Conservation (phyloP, 2,888 invertebrate genomes). For the Halictus ligatus region DNA sequence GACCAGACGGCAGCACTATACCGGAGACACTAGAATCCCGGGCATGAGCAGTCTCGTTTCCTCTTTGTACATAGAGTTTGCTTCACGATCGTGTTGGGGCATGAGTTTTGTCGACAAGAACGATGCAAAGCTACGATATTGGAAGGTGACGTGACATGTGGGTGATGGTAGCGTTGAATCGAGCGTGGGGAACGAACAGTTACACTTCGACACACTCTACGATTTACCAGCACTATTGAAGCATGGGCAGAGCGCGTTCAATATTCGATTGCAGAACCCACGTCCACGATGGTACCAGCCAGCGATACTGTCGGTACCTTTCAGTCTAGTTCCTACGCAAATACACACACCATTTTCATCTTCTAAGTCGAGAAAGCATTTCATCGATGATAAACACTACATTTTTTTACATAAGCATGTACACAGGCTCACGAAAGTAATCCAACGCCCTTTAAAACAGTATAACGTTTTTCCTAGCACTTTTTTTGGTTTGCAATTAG, state of each 20-base stretch:
- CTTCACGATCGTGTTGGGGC: not conserved
- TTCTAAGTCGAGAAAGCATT: not conserved
- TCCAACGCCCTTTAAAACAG: too few relatives aligned
- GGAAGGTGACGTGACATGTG: constrained; percentile 11
- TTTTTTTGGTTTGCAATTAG: too few relatives aligned
- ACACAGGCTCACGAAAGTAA: too few relatives aligned
- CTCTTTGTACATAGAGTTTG: not conserved
- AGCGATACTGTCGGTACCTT: constrained; percentile 78
- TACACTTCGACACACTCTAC: constrained; percentile 72
- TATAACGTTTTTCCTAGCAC: too few relatives aligned
- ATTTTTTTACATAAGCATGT: not conserved
- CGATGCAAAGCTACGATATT: constrained; percentile 53
- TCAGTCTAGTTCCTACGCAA: constrained; percentile 81
- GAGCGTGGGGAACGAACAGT: constrained; percentile 19
- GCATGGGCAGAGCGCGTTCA: constrained; percentile 83
- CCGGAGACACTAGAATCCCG: too few relatives aligned
- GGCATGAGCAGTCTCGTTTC: too few relatives aligned
- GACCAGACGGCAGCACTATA: too few relatives aligned
- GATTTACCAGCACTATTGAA: constrained; percentile 84
- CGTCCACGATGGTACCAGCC: constrained; percentile 84
- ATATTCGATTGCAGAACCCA: constrained; percentile 83
- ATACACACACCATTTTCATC: constrained; percentile 67
- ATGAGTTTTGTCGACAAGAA: constrained; percentile 27
- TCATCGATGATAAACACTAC: not conserved
- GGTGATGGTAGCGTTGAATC: constrained; percentile 21